These are phyloP conservation scores for Drosophila mojavensis DNA, from an alignment of 1,140 invertebrate species.

Conservation along the genomic window DNA sequence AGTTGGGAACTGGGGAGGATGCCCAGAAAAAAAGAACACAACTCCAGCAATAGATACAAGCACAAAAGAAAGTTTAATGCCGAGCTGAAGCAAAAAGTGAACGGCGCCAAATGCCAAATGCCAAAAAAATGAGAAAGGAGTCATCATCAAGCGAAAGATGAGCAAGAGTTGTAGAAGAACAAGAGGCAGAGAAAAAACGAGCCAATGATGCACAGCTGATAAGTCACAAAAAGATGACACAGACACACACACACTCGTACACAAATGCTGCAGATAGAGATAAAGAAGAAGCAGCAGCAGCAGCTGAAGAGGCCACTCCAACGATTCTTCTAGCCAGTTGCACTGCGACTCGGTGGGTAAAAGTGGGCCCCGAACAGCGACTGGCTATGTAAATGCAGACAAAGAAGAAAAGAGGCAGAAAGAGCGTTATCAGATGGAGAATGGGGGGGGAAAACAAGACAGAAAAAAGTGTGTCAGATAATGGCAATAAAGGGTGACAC, in stretches of 20 bases:
- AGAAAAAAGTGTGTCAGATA: constrained; percentile 26
- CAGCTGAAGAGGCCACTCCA: constrained; percentile 23
- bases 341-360: constrained; percentile 25
- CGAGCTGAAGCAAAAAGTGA: constrained; percentile 29
- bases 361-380: constrained; percentile 23
- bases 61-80: constrained; percentile 52
- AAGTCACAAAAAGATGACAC: constrained; percentile 78
- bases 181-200: constrained; percentile 44
- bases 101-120: constrained; percentile 41
- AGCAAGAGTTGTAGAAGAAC: constrained; percentile 7
- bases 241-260: no score
- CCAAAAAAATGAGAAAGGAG: constrained; percentile 54
- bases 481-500: constrained; percentile 15
- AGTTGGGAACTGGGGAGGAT: neutral
- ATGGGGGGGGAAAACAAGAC: neutral
- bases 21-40: constrained; percentile 18
- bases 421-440: constrained; percentile 37
- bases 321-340: constrained; percentile 35
- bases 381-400: constrained; percentile 16
- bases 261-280: constrained; percentile 30
- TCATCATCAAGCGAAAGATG: constrained; percentile 46
- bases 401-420: neutral
- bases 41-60: constrained; percentile 42
- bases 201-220: constrained; percentile 76
- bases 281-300: neutral